Conservation (phyloP, 2,113 vertebrate genomes). For the Aegotheles bennettii region DNA sequence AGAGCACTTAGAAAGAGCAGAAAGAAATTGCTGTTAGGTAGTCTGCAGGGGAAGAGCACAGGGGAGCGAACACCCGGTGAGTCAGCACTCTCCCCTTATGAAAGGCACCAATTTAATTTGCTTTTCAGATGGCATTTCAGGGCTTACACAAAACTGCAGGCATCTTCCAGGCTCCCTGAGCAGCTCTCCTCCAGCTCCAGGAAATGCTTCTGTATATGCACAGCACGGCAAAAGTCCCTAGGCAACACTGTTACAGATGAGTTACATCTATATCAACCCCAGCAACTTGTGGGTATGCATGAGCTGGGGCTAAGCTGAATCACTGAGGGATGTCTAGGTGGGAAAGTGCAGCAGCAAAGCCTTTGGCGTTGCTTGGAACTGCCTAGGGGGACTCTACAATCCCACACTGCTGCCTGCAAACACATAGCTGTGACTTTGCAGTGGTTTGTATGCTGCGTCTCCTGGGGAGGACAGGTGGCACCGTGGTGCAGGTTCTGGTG, state of each 20-base stretch:
- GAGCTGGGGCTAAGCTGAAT: neutral
- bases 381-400: neutral
- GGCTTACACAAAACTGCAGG: neutral
- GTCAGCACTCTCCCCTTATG: neutral
- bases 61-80: neutral
- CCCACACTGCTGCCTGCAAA: neutral
- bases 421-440: neutral
- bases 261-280: rapidly evolving
- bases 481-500: neutral
- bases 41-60: neutral
- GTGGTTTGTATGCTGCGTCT: neutral
- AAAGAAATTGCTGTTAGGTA: neutral
- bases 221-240: neutral
- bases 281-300: rapidly evolving
- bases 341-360: neutral
- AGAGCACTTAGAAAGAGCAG: neutral
- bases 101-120: neutral
- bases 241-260: neutral
- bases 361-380: neutral
- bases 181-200: neutral
- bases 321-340: neutral
- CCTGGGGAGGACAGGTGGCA: neutral
- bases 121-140: neutral
- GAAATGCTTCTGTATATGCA: neutral
- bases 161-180: neutral